Conservation (phyloP, 2,113 vertebrate genomes). For the Ailuropoda melanoleuca region DNA sequence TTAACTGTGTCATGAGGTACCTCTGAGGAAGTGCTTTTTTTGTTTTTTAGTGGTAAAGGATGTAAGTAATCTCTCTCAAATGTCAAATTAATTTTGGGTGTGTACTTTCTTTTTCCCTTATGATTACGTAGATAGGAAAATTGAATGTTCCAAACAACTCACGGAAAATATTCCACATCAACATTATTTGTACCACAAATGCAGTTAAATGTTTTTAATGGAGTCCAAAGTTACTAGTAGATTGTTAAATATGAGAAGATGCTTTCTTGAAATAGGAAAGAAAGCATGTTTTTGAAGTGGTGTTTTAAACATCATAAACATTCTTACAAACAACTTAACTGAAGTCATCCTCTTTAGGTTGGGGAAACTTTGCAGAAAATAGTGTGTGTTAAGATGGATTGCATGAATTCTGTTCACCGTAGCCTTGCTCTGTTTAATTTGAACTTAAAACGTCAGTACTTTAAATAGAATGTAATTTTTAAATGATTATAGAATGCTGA, state of each 20-base stretch:
- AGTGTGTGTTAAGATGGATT: not conserved
- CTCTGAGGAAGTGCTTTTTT: conserved; percentile 76
- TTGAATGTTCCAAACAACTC: conserved; percentile 84
- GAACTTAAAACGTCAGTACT: not conserved
- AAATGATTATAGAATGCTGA: not conserved
- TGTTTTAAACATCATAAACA: conserved; percentile 43
- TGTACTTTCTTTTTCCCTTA: conserved; percentile 85
- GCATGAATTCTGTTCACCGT: not conserved
- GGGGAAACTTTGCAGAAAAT: conserved; percentile 2
- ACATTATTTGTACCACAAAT: conserved; percentile 70
- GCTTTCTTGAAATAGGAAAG: conserved; percentile 57
- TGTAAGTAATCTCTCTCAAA: conserved; percentile 83
- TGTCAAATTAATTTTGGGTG: conserved; percentile 85
- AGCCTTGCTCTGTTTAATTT: not conserved
- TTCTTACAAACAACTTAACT: conserved; percentile 10
- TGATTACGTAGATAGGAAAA: conserved; percentile 87
- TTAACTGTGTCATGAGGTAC: conserved; percentile 68
- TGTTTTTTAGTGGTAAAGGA: conserved; percentile 82
- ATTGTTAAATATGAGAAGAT: conserved; percentile 61
- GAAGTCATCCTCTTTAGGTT: not conserved
- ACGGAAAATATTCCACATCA: conserved; percentile 80
- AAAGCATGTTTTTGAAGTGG: conserved; percentile 22
- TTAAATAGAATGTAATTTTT: not conserved
- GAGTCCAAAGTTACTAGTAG: conserved; percentile 47
- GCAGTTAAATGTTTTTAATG: conserved; percentile 65